phyloP scores from a whole-genome alignment of 2,797 vertebrate species.

The Gambelia wislizenii region DNA sequence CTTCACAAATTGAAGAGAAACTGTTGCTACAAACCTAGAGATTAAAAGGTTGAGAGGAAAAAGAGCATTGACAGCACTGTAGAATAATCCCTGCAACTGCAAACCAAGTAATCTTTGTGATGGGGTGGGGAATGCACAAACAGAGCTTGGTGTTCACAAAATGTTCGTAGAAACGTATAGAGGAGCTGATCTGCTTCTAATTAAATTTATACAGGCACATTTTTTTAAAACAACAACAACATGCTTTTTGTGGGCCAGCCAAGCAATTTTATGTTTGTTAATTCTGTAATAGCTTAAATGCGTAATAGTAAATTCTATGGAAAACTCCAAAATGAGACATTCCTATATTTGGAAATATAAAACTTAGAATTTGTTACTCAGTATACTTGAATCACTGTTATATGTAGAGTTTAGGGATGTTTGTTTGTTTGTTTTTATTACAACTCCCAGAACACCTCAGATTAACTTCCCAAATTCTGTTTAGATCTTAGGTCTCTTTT shows the following conservation, averaged over 20 bases:
- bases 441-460: no score
- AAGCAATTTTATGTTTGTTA: background rate
- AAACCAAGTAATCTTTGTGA: background rate
- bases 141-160: background rate
- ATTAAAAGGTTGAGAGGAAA: constrained; percentile 43
- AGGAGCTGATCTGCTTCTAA: background rate
- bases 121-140: background rate
- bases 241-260: accelerated
- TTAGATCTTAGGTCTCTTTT: background rate
- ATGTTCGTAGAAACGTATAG: background rate
- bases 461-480: background rate
- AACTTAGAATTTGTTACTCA: background rate
- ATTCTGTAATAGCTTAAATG: background rate
- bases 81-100: constrained; percentile 12
- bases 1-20: constrained; percentile 50
- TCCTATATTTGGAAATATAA: background rate
- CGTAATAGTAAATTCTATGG: background rate
- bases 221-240: background rate
- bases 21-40: constrained; percentile 34
- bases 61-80: constrained; percentile 19
- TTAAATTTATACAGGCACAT: background rate
- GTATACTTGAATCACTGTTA: background rate
- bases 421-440: background rate
- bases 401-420: background rate
- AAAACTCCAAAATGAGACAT: background rate